Base-by-base conservation (phyloP, 2,797 vertebrate genomes). In the Sebastolobus altivelis region DNA sequence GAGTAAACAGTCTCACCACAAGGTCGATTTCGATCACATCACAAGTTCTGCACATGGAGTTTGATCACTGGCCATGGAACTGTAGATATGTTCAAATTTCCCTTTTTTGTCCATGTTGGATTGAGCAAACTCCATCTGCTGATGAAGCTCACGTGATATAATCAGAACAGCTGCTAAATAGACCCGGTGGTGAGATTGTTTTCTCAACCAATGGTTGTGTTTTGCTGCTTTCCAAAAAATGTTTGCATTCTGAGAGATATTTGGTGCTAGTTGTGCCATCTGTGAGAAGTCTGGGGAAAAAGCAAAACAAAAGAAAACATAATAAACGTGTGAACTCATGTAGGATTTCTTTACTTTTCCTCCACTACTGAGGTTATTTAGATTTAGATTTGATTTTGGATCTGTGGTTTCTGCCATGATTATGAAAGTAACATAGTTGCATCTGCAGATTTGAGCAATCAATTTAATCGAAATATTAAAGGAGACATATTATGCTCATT, bases 161-260 rank as follows among this genome's bases (percentile, higher is more conserved):
- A 72, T 43, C 65, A 37, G 18, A 74, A 59, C 83, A 82, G 65
- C 80, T 80, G 84, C 77, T 66, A 13, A 61, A 70, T n/a, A 40
- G 72, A 77, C 59, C 73, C 6, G 40, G 13, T 37, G 59, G 31
- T 25, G 68, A 68, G 73, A 72, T 33, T 70, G 49, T 70, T 75
- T 80, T 65, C 59, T 46, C 46, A 35, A 38, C 20, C 46, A 27
- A 7, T 29, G 22, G 35, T 68, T 68, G 68, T 61, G 29, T 76
- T 56, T 59, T n/a, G 38, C 80, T 35, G 69, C 72, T 56, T 25
- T 76, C 55, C 60, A 60, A 63, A 59, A 58, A 75, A 73, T 69
- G 33, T 67, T 79, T 71, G 27, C 43, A 33, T 58, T 67, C 49
- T 33, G 9, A 67, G 9, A n/a, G 18, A 70, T 38, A 79, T 54